Base-by-base conservation (phyloP, 2,797 vertebrate species). In the Acrossocheilus wenchowensis region DNA sequence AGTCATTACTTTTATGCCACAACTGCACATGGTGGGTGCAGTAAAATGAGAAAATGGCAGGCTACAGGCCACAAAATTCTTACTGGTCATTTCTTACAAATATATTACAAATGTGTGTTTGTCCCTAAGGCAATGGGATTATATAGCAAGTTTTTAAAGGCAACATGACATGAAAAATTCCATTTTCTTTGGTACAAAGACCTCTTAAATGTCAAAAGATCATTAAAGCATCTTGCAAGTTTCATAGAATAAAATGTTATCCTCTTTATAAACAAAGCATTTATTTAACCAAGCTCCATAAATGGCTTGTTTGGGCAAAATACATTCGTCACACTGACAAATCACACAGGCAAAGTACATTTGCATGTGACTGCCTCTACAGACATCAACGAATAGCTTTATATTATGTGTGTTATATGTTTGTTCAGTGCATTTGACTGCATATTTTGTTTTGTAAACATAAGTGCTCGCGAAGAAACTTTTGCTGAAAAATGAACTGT, bases 361-460 rank as follows among this genome's bases (percentile, higher is more conserved):
- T n/a, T 69, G 17, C 10, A 23, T 12, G n/a, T 45, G 43, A 48
- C 41, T 72, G 23, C 41, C 71, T 72, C 34, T 64, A 30, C 26
- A 30, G 26, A 64, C 26, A 30, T 14, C 12, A 1, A 26, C 0
- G 9, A 2, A 62, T 21, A 19, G 8, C 10, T 69, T 11, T 8
- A 10, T 11, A 43, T 43, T 43, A 39, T 39, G 1, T 7, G 39
- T 39, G 39, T 39, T 30, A 66, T 17, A 45, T 26, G 12, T 73
- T 73, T 73, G 41, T 73, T 73, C 71, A 73, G 71, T 45, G 23
- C 41, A 73, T 73, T 73, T 73, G 23, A 73, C 21, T 43, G 41
- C 12, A 7, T 7, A 3, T 26, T 60, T 60, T n/a, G 11, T 30
- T 43, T 72, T 14, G 10, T 23, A 71, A 71, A 41, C 1, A 3